A percentile compares a stretch with the other conserved stretches of the same genome.
Conservation (phyloP, 1,140 invertebrate species). For the Branchinecta lynchi region DNA sequence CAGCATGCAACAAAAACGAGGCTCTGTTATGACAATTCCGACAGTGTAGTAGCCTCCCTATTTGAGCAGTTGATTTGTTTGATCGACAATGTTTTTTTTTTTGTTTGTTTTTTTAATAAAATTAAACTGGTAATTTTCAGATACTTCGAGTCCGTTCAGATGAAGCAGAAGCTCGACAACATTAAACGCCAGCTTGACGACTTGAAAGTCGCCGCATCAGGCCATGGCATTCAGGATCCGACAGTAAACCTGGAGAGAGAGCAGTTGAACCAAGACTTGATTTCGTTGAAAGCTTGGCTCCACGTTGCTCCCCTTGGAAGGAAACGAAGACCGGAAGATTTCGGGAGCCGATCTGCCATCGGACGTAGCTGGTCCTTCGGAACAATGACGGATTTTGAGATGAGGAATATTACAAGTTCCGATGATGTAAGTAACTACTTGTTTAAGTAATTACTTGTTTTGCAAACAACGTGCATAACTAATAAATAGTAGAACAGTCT, state of each 20-base stretch:
- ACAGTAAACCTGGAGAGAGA: not conserved
- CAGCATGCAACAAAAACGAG: too few relatives aligned
- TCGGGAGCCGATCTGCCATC: not conserved
- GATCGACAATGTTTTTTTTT: too few relatives aligned
- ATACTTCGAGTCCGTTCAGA: conserved; percentile 40
- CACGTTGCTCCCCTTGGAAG: not conserved
- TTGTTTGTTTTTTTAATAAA: too few relatives aligned
- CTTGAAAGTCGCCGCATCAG: conserved; percentile 35
- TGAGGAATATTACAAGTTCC: conserved; percentile 5
- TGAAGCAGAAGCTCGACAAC: conserved; percentile 45
- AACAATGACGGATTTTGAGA: conserved; percentile 2
- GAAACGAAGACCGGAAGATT: not conserved
- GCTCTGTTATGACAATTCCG: too few relatives aligned
- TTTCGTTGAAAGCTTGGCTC: conserved; percentile 1
- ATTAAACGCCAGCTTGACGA: conserved; percentile 48
- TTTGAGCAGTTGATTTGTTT: too few relatives aligned
- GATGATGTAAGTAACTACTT: not conserved
- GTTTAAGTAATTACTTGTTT: too few relatives aligned
- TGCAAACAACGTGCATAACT: too few relatives aligned
- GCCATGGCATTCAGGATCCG: not conserved
- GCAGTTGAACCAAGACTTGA: conserved; percentile 10
- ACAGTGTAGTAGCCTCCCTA: too few relatives aligned
- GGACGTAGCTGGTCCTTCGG: not conserved
- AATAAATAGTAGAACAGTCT: too few relatives aligned
- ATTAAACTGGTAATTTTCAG: not conserved